A percentile compares a stretch with the other conserved stretches of the same genome.
Conservation (phyloP, 2,888 invertebrate species). For the Acronicta aceris region DNA sequence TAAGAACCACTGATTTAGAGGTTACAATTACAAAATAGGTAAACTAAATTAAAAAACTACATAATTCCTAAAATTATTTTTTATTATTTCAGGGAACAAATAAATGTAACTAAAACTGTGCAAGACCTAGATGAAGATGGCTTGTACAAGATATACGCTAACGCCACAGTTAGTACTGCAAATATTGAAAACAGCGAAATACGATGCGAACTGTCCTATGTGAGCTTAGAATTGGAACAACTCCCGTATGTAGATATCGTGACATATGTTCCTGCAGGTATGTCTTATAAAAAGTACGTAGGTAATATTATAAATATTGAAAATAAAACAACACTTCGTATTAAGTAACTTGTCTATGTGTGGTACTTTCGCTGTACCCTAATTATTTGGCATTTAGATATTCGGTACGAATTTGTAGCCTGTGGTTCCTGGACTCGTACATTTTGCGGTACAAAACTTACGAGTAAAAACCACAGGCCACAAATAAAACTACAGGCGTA, state of each 20-base stretch:
- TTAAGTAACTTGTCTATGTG: too few relatives aligned
- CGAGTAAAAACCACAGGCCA: too few relatives aligned
- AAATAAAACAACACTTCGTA: background rate
- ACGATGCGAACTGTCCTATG: conserved; percentile 72
- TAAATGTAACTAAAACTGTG: conserved; percentile 58
- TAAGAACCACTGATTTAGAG: too few relatives aligned
- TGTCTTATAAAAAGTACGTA: conserved; percentile 7
- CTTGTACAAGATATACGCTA: conserved; percentile 64
- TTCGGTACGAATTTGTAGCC: too few relatives aligned
- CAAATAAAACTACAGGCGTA: too few relatives aligned
- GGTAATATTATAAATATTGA: background rate
- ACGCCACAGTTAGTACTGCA: conserved; percentile 58
- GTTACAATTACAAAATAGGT: too few relatives aligned
- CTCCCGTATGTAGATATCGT: conserved; percentile 58
- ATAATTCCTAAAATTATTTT: background rate
- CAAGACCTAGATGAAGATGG: conserved; percentile 59
- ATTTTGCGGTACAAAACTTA: conserved; percentile 9
- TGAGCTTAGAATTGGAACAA: conserved; percentile 48
- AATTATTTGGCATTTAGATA: too few relatives aligned
- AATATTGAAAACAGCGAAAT: conserved; percentile 62
- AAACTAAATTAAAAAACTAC: too few relatives aligned
- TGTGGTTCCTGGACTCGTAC: too few relatives aligned
- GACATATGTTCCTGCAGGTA: conserved; percentile 62
- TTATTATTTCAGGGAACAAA: conserved; percentile 56
- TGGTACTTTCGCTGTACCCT: too few relatives aligned